phyloP scores from a whole-genome alignment of 2,888 invertebrate species.

The Prosopocoilus inquinatus region DNA sequence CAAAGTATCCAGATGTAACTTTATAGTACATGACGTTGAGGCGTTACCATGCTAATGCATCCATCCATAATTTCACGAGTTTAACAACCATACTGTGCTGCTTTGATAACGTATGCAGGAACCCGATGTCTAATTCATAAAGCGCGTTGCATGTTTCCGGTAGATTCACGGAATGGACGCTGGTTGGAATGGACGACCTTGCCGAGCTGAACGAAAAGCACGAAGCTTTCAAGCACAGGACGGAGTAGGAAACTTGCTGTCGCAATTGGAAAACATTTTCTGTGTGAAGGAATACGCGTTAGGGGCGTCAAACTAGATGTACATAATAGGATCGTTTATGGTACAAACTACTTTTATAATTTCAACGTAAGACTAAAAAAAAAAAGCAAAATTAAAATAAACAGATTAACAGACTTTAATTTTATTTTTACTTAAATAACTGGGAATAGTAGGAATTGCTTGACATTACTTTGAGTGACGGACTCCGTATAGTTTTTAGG shows the following conservation, averaged over 20 bases:
- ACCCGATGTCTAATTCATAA: constrained; percentile 16
- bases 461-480: too few species aligned
- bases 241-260: background rate
- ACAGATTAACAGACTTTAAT: too few species aligned
- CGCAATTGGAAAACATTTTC: background rate
- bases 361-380: too few species aligned
- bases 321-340: background rate
- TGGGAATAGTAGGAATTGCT: too few species aligned
- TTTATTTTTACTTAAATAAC: too few species aligned
- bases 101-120: constrained; percentile 6
- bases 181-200: constrained; percentile 39
- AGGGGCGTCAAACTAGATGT: background rate
- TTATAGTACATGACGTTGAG: too few species aligned
- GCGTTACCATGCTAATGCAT: too few species aligned
- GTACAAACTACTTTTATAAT: background rate
- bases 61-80: background rate
- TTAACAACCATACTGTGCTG: background rate
- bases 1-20: too few species aligned
- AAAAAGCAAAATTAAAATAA: too few species aligned
- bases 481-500: too few species aligned
- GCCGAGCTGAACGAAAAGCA: constrained; percentile 9
- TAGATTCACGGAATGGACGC: constrained; percentile 45
- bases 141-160: constrained; percentile 38
- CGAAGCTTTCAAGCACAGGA: too few species aligned
- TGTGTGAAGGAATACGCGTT: too few species aligned